phyloP scores from a whole-genome alignment of 2,113 vertebrate genomes.

The Gavia stellata region DNA sequence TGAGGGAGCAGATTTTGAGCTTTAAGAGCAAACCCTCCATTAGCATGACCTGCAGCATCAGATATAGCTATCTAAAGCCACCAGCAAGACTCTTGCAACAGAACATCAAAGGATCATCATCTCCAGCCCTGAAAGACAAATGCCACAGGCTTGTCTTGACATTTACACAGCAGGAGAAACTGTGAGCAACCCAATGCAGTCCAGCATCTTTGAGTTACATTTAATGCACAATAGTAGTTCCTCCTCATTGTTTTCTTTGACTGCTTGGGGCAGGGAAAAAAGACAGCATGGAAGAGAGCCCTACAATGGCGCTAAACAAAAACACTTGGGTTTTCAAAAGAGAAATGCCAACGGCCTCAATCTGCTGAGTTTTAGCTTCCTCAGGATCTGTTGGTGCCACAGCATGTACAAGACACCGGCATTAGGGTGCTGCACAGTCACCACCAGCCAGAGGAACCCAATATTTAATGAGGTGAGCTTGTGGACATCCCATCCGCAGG shows the following conservation, averaged over 20 bases:
- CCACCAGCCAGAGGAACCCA: background rate
- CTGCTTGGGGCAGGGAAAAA: background rate
- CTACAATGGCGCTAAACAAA: background rate
- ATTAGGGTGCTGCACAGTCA: background rate
- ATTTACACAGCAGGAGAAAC: background rate
- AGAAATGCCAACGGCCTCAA: background rate
- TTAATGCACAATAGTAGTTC: background rate
- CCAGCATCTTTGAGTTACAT: background rate
- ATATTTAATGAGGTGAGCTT: background rate
- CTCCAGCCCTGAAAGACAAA: background rate
- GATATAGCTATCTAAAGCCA: background rate
- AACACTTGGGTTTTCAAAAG: background rate
- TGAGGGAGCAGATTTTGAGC: background rate
- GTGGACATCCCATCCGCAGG: background rate
- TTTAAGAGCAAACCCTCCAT: background rate
- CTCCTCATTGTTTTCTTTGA: background rate
- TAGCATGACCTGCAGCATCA: background rate
- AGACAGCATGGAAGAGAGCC: background rate
- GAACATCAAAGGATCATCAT: background rate
- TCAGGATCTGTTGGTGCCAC: background rate
- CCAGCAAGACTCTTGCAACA: background rate
- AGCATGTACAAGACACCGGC: rapidly evolving
- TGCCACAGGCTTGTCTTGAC: background rate
- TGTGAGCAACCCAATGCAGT: background rate
- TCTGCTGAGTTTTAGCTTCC: background rate